Conservation (phyloP, 2,113 vertebrate species). For the Oenanthe oenanthe region DNA sequence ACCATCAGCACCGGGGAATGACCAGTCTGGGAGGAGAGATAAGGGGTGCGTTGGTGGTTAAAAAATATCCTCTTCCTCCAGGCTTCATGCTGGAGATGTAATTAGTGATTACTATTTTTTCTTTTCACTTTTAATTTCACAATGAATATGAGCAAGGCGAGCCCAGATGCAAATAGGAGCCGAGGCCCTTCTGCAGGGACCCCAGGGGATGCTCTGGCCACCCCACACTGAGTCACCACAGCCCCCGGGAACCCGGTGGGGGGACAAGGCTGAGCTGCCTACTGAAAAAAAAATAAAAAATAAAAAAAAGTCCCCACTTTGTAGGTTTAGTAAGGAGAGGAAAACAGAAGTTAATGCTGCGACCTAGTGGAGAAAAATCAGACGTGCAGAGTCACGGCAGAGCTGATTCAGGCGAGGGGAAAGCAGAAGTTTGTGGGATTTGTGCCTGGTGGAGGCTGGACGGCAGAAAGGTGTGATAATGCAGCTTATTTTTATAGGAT, state of each 20-base stretch:
- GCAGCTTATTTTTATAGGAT: background rate
- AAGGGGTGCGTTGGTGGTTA: background rate
- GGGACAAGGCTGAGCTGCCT: background rate
- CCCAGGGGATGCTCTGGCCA: background rate
- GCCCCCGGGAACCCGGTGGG: background rate
- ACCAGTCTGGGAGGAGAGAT: background rate
- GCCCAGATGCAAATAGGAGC: background rate
- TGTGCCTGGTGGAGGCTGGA: background rate
- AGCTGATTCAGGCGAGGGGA: background rate
- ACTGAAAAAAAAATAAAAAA: background rate
- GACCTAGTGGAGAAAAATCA: slow-evolving; percentile 28
- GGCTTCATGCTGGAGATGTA: background rate
- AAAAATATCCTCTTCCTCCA: background rate
- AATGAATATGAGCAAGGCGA: background rate
- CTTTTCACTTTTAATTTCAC: slow-evolving; percentile 6
- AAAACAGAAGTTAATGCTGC: slow-evolving; percentile 46
- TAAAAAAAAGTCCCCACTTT: background rate
- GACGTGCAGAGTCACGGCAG: background rate
- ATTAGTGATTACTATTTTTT: background rate
- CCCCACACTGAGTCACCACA: background rate
- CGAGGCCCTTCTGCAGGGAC: background rate
- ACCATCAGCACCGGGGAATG: rapidly evolving
- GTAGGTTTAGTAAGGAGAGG: background rate
- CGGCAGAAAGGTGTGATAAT: rapidly evolving
- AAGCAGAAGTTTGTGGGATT: background rate